Evolutionary conservation across 2,888 invertebrate genomes (phyloP), one percentile per base, ranked within the genome.

Genomic region (Monopis laevigella): DNA sequence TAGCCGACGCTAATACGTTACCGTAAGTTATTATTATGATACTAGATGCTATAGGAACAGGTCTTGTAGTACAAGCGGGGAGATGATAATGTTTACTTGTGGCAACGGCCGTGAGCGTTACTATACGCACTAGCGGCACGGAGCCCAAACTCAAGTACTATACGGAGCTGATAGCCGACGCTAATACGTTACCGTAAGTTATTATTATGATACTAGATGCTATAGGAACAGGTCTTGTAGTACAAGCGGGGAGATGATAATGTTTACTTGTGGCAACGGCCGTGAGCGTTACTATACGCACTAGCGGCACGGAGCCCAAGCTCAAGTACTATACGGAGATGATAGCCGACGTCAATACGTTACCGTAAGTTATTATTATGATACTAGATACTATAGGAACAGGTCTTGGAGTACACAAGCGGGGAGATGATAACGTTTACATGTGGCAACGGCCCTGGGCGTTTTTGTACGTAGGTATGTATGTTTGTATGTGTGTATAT

Each of bases 61-160:
- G n/a, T n/a, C n/a, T n/a, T n/a, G n/a, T n/a, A n/a, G n/a, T n/a
- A n/a, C n/a, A n/a, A 58, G 66, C 34, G 96, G 52, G 84, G 88
- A 98, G 74, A 99, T 99, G 99, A 89, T 99, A 40, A 96, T 96
- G 7, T 96, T 99, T 67, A 87, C 86, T 6, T 96, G 98, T 67
- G 81, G 83, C 40, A 93, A 92, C 70, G 96, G 96, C 1, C 84
- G n/a, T 94, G 47, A 87, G 90, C 6, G 86, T 92, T 1, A 98
- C 96, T 0, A 73, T 99, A 21, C 85, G 99, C 48, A 96, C 98
- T 1, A 97, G 97, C 65, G 99, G 99, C 34, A 99, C 99, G 0
- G 99, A 99, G 67, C 99, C 99, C 29, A 99, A 99, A 71, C 87
- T 99, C 55, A 99, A 99, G 78, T 99, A 97, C 73, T 99, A 99